Base-by-base conservation (phyloP, 2,797 vertebrate species). In the Hirundo rustica region DNA sequence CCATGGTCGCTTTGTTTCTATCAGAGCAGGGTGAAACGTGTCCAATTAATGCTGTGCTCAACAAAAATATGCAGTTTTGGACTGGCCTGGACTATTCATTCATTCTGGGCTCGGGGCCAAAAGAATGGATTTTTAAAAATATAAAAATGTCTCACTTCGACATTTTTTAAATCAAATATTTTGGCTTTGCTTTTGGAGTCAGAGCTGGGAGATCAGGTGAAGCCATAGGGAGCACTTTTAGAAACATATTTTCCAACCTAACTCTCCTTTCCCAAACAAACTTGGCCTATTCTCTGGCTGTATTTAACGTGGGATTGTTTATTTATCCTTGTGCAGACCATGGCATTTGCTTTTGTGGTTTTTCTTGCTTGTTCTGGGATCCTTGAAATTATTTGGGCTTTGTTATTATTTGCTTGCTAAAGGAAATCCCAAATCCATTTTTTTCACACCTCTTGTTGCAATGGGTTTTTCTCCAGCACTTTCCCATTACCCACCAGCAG, bases 51-150 rank as follows among this genome's bases (percentile, higher is more conserved):
- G 68, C 91, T 95, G 81, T 3, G 38, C 89, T 95, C 19, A 2
- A n/a, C 65, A 85, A 16, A 92, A 95, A 88, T 80, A 80, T 48
- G 93, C 85, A 75, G 61, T 45, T 71, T 92, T 96, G 96, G 93
- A 93, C 45, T 1, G 2, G 30, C 32, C 73, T 55, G 30, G 89
- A 32, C 92, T 95, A 90, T 95, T 95, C 94, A 96, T 77, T 48
- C 40, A 1, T 81, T 88, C 89, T 86, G 95, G 82, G 71, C 86
- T 20, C 0, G 0, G 16, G 42, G 95, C 95, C 96, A 95, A 93
- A 90, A 86, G 2, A 84, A 65, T 4, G 70, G 92, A 55, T 72
- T 94, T 89, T 89, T 60, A 44, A 67, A 87, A 92, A 79, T 89
- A 80, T 23, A 83, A 88, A 89, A 94, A 92, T 45, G 62, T 77